Base-by-base conservation (phyloP, 2,797 vertebrate genomes). In the Sebastes umbrosus region DNA sequence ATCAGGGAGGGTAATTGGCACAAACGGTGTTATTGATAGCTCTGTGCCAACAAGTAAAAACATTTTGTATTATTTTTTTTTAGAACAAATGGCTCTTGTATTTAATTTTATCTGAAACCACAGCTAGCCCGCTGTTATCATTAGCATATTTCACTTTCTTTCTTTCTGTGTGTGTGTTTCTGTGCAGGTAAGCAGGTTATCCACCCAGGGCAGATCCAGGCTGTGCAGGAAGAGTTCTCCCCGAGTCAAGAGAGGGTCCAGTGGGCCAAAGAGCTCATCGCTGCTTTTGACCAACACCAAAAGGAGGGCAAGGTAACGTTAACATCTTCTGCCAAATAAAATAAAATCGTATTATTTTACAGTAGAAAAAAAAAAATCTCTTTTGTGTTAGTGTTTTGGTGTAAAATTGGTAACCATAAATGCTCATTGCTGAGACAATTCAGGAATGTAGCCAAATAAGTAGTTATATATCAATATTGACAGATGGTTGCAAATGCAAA, bases 171-270 rank as follows among this genome's bases (percentile, higher is more conserved):
- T 58, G 32, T 81, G 18, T 74, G 82, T 95, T 82, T 93, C 90
- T 87, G 88, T 87, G 69, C 90, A 99, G 98, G 98, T 93, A 99
- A 99, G 94, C 98, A 99, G 96, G 98, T 99, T 91, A 99, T 99
- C 95, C 99, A 99, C 94, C 98, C 99, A 18, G 97, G 96, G 90
- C 99, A 99, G 95, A 95, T 99, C 85, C 93, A 96, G 67, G 92
- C 96, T 86, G 98, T 99, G 83, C 99, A 99, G 90, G 97, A 98
- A 83, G 97, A 98, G 95, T 99, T 99, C 92, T 97, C 97, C 85
- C 98, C 98, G 0, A 97, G 96, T 92, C 94, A 91, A 70, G 97
- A 97, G 91, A 96, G 96, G 93, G 93, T 98, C 85, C 96, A 96
- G 92, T 99, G 98, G 98, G 98, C 98, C 63, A 92, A 93, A 83